A percentile compares a stretch with the other conserved stretches of the same genome.
Conservation (phyloP, 1,140 invertebrate genomes). For the Apis cerana region DNA sequence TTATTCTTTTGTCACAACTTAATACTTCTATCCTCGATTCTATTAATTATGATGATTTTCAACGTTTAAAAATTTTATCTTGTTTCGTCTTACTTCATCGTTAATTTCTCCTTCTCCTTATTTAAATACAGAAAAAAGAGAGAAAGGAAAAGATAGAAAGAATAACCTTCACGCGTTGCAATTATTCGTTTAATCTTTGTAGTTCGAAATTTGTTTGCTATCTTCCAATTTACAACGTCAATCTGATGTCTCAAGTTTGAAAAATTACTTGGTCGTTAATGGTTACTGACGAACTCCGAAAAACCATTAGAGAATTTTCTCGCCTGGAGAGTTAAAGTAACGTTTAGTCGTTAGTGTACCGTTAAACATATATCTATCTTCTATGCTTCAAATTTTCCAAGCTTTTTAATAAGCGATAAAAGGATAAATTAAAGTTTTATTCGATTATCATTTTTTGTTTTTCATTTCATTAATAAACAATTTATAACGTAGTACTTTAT, state of each 20-base stretch:
- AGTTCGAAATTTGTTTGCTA: background rate
- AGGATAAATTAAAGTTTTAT: background rate
- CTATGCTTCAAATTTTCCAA: background rate
- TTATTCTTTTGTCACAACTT: background rate
- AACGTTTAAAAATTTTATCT: background rate
- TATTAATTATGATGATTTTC: conserved; percentile 2
- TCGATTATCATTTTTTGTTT: too few relatives aligned
- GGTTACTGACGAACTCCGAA: background rate
- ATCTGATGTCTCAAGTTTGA: conserved; percentile 1
- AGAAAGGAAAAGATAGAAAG: background rate
- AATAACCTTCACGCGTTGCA: background rate
- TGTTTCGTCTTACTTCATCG: background rate
- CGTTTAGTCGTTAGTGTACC: background rate
- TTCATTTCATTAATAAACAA: too few relatives aligned
- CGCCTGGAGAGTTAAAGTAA: background rate
- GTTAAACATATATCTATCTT: too few relatives aligned
- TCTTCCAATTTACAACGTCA: background rate
- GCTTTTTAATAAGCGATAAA: background rate
- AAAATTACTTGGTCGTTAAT: background rate
- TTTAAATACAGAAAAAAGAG: background rate
- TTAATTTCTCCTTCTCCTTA: too few relatives aligned
- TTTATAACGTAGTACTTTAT: too few relatives aligned
- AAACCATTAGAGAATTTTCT: conserved; percentile 11
- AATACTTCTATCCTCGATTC: background rate
- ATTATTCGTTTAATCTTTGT: background rate